Conservation (phyloP, 1,140 invertebrate species). For the Ceratina japonica region DNA sequence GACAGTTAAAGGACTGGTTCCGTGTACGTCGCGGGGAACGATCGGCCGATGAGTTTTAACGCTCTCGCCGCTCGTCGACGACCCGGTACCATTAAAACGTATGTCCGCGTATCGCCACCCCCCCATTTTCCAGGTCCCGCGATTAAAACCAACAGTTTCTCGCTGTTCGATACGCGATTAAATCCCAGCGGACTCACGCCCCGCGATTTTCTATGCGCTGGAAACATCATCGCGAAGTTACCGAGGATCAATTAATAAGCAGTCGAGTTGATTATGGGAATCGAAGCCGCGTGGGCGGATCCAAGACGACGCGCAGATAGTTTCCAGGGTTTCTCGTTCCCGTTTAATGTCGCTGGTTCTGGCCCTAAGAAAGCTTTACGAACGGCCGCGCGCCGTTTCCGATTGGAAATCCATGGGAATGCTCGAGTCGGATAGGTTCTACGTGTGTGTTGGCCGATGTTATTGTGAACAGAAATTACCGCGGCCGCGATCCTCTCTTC, state of each 20-base stretch:
- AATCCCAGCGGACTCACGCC: constrained; percentile 17
- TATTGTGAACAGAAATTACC: neutral
- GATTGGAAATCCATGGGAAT: neutral
- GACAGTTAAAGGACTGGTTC: constrained; percentile 24
- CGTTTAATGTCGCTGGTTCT: neutral
- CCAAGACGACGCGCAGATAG: neutral
- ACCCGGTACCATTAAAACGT: constrained; percentile 51
- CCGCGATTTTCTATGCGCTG: neutral
- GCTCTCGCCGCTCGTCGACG: constrained; percentile 43
- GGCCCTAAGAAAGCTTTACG: neutral
- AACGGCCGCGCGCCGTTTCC: neutral
- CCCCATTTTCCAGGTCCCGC: constrained; percentile 36
- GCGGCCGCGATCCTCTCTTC: neutral
- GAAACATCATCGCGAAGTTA: neutral
- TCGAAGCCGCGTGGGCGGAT: constrained; percentile 23
- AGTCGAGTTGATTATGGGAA: constrained; percentile 33
- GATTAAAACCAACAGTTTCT: constrained; percentile 38
- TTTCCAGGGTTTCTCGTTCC: neutral
- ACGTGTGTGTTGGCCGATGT: neutral
- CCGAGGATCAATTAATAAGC: constrained; percentile 55
- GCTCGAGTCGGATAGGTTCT: neutral
- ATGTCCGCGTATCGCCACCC: neutral
- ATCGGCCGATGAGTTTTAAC: constrained; percentile 59
- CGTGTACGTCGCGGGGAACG: constrained; percentile 15
- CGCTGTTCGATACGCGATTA: constrained; percentile 42